These are phyloP conservation scores for Pitta sordida DNA, from an alignment of 2,113 vertebrate genomes.

Conservation along the genomic window DNA sequence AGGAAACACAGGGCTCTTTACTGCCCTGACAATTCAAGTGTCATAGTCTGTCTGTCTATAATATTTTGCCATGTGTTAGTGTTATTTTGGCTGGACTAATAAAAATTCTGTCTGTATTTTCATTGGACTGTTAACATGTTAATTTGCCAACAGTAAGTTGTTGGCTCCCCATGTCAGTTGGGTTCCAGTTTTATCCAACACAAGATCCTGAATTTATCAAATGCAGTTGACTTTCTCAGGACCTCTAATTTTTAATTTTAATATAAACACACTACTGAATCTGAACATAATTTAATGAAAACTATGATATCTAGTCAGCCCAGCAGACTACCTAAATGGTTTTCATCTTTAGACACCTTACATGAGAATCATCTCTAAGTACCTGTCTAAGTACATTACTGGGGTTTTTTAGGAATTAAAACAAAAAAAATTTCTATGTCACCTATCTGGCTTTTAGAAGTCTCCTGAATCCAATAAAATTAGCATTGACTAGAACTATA, in stretches of 20 bases:
- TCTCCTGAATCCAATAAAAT: not conserved
- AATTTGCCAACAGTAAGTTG: not conserved
- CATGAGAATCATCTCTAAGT: not conserved
- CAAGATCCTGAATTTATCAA: not conserved
- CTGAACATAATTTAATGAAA: not conserved
- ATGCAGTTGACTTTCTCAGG: not conserved
- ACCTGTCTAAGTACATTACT: not conserved
- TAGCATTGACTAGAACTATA: not conserved
- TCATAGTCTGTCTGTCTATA: not conserved
- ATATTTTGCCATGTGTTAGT: not conserved
- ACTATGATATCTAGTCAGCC: not conserved
- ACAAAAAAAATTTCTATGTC: not conserved
- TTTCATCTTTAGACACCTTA: not conserved
- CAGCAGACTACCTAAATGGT: not conserved
- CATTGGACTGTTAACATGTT: not conserved
- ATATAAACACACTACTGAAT: not conserved
- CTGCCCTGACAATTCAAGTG: not conserved
- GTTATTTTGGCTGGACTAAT: not conserved
- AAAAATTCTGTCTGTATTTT: not conserved
- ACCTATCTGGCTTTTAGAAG: not conserved
- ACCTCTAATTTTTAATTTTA: not conserved
- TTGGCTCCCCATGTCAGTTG: accelerated
- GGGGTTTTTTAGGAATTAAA: not conserved
- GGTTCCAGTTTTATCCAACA: not conserved
- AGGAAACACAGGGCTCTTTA: not conserved